Conservation (phyloP, 2,797 vertebrate genomes). For the Trematomus bernacchii region DNA sequence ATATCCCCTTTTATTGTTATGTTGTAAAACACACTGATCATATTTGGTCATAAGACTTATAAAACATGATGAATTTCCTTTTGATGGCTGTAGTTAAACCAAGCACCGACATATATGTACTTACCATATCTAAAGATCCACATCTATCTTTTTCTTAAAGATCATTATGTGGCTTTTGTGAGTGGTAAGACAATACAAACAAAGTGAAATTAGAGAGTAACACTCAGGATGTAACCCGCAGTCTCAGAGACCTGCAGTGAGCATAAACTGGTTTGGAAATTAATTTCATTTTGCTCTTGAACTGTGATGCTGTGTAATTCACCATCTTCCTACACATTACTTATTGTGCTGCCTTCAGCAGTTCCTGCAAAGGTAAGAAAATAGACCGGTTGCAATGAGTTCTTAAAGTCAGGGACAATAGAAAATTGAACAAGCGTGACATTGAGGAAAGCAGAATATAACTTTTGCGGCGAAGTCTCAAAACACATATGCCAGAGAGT, state of each 20-base stretch:
- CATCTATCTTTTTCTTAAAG: neutral
- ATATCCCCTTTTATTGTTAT: conserved; percentile 45
- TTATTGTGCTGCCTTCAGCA: conserved; percentile 53
- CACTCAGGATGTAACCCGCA: conserved; percentile 8
- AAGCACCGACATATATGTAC: neutral
- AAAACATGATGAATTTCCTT: conserved; percentile 12
- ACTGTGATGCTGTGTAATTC: conserved; percentile 40
- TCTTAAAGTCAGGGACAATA: conserved; percentile 46
- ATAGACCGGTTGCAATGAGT: conserved; percentile 12
- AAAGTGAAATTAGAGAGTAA: neutral
- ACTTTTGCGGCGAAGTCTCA: neutral
- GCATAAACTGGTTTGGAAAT: conserved; percentile 32
- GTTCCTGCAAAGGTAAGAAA: conserved; percentile 22
- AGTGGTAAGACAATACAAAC: neutral
- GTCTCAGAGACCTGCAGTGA: conserved; percentile 1
- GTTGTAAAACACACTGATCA: conserved; percentile 41
- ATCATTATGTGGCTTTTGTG: neutral
- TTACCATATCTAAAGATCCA: neutral
- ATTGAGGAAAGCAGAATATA: conserved; percentile 14
- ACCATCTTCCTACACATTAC: conserved; percentile 25
- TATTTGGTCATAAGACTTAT: conserved; percentile 9
- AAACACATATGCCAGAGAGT: neutral
- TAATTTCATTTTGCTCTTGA: conserved; percentile 49
- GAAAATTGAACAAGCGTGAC: conserved; percentile 24
- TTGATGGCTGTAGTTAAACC: too few relatives aligned